Base-by-base conservation (phyloP, 53 echinoderm and acorn worm genomes). In the Crossaster papposus region DNA sequence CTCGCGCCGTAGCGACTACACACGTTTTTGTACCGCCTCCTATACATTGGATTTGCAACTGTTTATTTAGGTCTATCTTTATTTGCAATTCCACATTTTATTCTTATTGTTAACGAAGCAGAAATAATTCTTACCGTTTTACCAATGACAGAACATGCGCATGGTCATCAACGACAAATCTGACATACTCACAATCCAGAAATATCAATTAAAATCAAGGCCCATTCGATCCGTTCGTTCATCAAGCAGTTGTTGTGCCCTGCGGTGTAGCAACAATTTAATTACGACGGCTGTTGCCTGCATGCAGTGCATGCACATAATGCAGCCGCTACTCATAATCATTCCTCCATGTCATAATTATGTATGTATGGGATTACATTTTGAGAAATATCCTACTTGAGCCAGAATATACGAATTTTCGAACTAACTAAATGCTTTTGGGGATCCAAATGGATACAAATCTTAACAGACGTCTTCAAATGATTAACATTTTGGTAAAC, bases 201-300 rank as follows among this genome's bases (percentile, higher is more conserved):
- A 71, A 30, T 71, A 30, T 31, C 23, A 12, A 71, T 30, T 30
- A 31, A 71, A 71, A 24, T n/a, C 15, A 24, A 28, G 29, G 11
- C 29, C 13, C 11, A 7, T 70, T 10, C 71, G 12, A 28, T 17
- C 32, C 2, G 3, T 12, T 0, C 5, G 11, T 30, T 0, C 1
- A 20, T 28, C n/a, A n/a, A n/a, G 26, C 32, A 30, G 71, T 71
- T 71, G 75, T 74, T 74, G 75, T 79, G 79, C 1, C 0, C 36
- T 76, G 55, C 35, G 74, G 36, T 30, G 23, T 86, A 76, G 86
- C 86, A 86, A 86, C 86, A 86, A 86, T 73, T 76, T 86, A 86
- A 86, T 86, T 73, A 36, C 15, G 51, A 84, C 84, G 84, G 84
- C 84, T 84, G 84, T 71, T 84, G 83, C 38, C 54, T 55, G 64